Conservation (phyloP, 2,888 invertebrate genomes). For the Polydrusus cervinus region DNA sequence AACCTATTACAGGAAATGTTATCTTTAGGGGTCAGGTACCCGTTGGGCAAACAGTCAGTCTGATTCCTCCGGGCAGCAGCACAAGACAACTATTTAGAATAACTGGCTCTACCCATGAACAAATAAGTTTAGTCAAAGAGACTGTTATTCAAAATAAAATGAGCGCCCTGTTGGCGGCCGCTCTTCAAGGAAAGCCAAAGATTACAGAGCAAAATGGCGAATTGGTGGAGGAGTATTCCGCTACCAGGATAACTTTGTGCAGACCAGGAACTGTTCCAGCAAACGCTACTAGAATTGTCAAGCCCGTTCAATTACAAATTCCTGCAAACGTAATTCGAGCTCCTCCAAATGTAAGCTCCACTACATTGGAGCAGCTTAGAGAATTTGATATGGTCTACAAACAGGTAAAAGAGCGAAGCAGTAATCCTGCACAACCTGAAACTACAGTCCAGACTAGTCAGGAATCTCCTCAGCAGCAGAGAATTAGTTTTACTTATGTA, state of each 20-base stretch:
- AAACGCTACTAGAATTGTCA: slow-evolving; percentile 72
- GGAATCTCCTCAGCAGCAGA: slow-evolving; percentile 66
- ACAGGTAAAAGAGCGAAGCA: slow-evolving; percentile 85
- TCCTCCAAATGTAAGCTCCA: slow-evolving; percentile 79
- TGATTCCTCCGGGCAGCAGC: slow-evolving; percentile 72
- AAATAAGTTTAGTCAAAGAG: slow-evolving; percentile 70
- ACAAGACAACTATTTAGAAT: slow-evolving; percentile 69
- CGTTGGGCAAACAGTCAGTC: slow-evolving; percentile 76
- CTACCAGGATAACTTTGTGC: slow-evolving; percentile 54
- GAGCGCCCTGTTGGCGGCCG: slow-evolving; percentile 71
- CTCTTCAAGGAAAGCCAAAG: slow-evolving; percentile 69
- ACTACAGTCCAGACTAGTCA: slow-evolving; percentile 55
- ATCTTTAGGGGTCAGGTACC: slow-evolving; percentile 84
- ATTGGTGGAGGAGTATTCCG: slow-evolving; percentile 55
- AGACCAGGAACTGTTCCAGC: slow-evolving; percentile 46
- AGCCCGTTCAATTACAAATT: slow-evolving; percentile 74
- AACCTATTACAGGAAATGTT: slow-evolving; percentile 80
- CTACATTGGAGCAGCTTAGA: slow-evolving; percentile 83
- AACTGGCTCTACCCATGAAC: slow-evolving; percentile 69
- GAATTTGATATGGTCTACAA: slow-evolving; percentile 89
- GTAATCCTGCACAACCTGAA: slow-evolving; percentile 70
- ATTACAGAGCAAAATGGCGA: slow-evolving; percentile 61
- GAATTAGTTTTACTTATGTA: slow-evolving; percentile 74
- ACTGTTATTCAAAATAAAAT: slow-evolving; percentile 71
- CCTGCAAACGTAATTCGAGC: slow-evolving; percentile 76